Evolutionary conservation across 2,113 vertebrate genomes (phyloP), one percentile per base, ranked within the genome.

Genomic region (Phaethornis superciliosus): DNA sequence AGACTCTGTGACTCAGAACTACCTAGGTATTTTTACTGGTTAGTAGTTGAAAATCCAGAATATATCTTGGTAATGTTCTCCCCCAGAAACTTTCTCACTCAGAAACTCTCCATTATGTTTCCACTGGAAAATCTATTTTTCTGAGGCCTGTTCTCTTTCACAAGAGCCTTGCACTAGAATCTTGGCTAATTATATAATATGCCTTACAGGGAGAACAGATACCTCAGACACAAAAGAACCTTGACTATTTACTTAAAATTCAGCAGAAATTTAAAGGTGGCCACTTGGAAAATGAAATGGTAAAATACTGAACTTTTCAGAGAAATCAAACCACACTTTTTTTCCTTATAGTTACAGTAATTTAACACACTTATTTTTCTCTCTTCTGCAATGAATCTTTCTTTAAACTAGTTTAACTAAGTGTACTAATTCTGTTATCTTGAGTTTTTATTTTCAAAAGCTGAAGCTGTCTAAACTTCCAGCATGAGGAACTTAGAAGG

Each of bases 401-500:
- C 37, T 94, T 81, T 88, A 94, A 89, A 55, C 80, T 69, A 86
- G 82, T 90, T 90, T 94, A 94, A 94, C 47, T 74, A 85, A 93
- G 54, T 92, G 40, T 74, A 59, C 59, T 82, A 90, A 95, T 95
- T 93, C 94, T 54, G 27, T 77, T 91, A 88, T 27, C 59, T 84
- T 86, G 80, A 93, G 26, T 86, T 96, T 94, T 91, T 90, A 46
- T 95, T 97, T 96, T 94, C 51, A 55, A 95, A 89, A 84, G 37
- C 72, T 83, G 81, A 95, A 92, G 68, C 83, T 95, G 86, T 81
- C 76, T 94, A 71, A 93, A 91, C 44, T 97, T 85, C 56, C 89
- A 85, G 89, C 59, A 19, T 88, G 90, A 96, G 86, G 77, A 96
- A 70, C 58, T 94, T 79, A 37, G 95, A 98, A 98, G 97, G 97